Evolutionary conservation across 2,113 vertebrate species (phyloP).

Genomic region (Casuarius casuarius): DNA sequence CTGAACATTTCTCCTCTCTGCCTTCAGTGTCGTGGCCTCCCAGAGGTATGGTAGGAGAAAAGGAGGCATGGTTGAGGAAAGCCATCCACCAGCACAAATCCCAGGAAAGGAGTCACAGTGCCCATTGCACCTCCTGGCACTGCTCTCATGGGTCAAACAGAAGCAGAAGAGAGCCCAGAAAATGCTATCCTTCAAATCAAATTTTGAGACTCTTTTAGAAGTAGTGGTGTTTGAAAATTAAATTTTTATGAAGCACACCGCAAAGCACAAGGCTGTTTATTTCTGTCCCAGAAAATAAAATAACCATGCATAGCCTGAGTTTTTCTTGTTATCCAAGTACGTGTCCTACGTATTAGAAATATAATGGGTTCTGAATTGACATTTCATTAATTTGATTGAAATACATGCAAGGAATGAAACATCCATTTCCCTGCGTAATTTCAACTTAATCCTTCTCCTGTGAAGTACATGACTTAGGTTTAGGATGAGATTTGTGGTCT

Average conservation of each 20-base stretch:
- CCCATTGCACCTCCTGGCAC: not conserved
- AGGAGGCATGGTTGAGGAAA: not conserved
- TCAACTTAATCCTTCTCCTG: not conserved
- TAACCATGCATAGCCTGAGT: not conserved
- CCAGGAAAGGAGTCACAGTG: not conserved
- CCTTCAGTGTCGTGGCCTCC: not conserved
- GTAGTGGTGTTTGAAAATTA: not conserved
- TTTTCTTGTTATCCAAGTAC: not conserved
- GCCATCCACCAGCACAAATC: not conserved
- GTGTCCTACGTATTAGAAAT: not conserved
- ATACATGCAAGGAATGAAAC: not conserved
- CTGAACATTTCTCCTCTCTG: not conserved
- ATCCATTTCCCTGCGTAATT: not conserved
- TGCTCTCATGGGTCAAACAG: not conserved
- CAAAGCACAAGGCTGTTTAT: not conserved
- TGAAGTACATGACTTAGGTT: not conserved
- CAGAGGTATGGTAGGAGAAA: not conserved
- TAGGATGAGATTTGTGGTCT: not conserved
- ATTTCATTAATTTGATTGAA: not conserved
- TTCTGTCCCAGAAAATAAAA: not conserved
- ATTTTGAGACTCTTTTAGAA: not conserved
- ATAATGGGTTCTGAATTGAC: not conserved
- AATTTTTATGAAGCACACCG: not conserved
- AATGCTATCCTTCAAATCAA: not conserved
- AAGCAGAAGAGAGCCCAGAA: not conserved